Percentiles rank a stretch among this genome's conserved stretches.
Conservation (phyloP, 2,113 vertebrate genomes). For the Sapajus apella region DNA sequence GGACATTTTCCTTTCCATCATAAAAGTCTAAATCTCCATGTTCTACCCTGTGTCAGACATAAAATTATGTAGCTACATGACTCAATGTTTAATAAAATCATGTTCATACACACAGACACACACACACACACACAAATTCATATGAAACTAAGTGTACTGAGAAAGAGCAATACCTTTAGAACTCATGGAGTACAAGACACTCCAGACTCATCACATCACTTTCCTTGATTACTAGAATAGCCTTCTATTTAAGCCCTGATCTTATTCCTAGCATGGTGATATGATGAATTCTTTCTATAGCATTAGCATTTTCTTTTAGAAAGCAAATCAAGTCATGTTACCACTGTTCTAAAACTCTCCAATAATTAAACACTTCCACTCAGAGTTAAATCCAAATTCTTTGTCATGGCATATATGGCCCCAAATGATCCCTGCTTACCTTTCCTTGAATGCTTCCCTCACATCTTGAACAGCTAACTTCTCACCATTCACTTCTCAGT, state of each 20-base stretch:
- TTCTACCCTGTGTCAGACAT: background rate
- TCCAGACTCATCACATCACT: background rate
- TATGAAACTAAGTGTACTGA: background rate
- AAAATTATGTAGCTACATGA: background rate
- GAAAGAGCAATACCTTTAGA: background rate
- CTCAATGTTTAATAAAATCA: background rate
- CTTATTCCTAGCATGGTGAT: background rate
- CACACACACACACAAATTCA: background rate
- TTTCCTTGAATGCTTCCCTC: background rate
- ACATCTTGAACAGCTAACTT: background rate
- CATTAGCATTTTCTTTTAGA: background rate
- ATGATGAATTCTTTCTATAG: background rate
- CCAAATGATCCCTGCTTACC: background rate
- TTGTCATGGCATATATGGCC: no score
- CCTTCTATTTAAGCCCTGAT: background rate
- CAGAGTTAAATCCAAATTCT: background rate
- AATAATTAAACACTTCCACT: background rate
- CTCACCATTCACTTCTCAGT: background rate
- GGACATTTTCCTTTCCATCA: background rate
- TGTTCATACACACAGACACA: background rate
- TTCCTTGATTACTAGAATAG: background rate
- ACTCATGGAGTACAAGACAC: background rate
- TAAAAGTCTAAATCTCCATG: background rate
- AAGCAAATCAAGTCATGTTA: background rate
- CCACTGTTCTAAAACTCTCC: background rate